Percentiles rank a stretch among this genome's conserved stretches.
Evolutionary conservation across 2,888 invertebrate genomes (phyloP).

Genomic region (Aleiodes alternator): DNA sequence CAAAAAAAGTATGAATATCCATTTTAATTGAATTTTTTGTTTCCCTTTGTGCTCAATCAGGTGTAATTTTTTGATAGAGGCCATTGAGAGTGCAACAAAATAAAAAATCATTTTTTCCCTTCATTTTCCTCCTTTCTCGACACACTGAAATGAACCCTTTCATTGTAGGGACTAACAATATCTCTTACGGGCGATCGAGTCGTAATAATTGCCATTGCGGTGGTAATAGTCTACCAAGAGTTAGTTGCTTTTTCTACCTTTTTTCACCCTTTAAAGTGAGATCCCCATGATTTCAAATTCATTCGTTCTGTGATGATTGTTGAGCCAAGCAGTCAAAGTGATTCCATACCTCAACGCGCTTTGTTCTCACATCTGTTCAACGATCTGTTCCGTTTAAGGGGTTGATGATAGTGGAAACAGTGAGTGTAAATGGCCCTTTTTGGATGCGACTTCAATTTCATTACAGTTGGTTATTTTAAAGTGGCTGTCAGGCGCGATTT

Average conservation of each 20-base stretch:
- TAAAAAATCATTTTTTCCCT: constrained; percentile 42
- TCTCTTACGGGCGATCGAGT: constrained; percentile 73
- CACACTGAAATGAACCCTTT: constrained; percentile 55
- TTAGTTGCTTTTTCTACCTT: constrained; percentile 7
- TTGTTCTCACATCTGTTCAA: constrained; percentile 73
- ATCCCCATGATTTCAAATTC: constrained; percentile 70
- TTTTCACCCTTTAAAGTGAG: constrained; percentile 36
- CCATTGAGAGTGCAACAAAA: constrained; percentile 36
- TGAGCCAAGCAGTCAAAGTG: constrained; percentile 58
- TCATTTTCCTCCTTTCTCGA: constrained; percentile 42
- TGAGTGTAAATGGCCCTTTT: constrained; percentile 60
- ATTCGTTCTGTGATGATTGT: constrained; percentile 64
- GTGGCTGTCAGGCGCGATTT: constrained; percentile 69
- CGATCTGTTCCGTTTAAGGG: constrained; percentile 59
- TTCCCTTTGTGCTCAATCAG: constrained; percentile 35
- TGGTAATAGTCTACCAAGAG: constrained; percentile 29
- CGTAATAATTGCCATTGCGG: constrained; percentile 70
- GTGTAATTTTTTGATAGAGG: constrained; percentile 30
- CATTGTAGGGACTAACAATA: constrained; percentile 66
- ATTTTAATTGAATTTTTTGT: constrained; percentile 38
- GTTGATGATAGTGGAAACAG: constrained; percentile 45
- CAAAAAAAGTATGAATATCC: no score
- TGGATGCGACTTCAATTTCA: constrained; percentile 69
- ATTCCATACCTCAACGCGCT: constrained; percentile 60
- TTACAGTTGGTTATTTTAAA: constrained; percentile 74